Base-by-base conservation (phyloP, 2,113 vertebrate genomes). In the Hyaena hyaena region DNA sequence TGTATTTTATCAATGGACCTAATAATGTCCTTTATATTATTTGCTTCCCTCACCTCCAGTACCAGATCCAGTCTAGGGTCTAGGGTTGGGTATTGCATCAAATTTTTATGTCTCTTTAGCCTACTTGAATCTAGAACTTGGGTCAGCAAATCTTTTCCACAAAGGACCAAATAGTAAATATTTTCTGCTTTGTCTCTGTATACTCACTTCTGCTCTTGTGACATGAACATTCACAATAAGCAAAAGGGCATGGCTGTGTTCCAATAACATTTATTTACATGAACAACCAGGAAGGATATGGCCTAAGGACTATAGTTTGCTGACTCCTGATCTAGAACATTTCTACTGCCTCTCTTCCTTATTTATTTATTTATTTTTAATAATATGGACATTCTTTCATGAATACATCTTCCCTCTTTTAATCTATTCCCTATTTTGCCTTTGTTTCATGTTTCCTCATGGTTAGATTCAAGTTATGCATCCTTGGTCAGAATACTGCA, bases 401-500 rank as follows among this genome's bases (percentile, higher is more conserved):
- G 8, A 43, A 16, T 69, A 39, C n/a, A 53, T 26, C 7, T 1
- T 24, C 45, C 43, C 6, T 10, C 21, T 68, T 90, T 90, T 80
- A 90, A 53, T 90, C 43, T 33, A 53, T 66, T 45, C 35, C 28
- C 76, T 89, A 73, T 65, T 63, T 90, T 92, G 66, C 10, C 17
- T 83, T 92, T 83, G 50, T 61, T 83, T 92, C n/a, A 5, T 83
- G 80, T 84, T 92, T 93, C n/a, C 55, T 76, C 33, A 65, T 50
- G 55, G 26, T 85, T 85, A 76, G 11, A 84, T 65, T 63, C 55
- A 92, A 63, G 33, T 48, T 92, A 31, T 28, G 33, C 24, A 14
- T 74, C 31, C 53, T 50, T 63, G 39, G 15, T 69, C 28, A 45
- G 50, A 55, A 26, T 82, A 55, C 50, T 63, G 53, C 33, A 35